phyloP scores from a whole-genome alignment of 2,797 vertebrate species.

The Onychomys torridus region DNA sequence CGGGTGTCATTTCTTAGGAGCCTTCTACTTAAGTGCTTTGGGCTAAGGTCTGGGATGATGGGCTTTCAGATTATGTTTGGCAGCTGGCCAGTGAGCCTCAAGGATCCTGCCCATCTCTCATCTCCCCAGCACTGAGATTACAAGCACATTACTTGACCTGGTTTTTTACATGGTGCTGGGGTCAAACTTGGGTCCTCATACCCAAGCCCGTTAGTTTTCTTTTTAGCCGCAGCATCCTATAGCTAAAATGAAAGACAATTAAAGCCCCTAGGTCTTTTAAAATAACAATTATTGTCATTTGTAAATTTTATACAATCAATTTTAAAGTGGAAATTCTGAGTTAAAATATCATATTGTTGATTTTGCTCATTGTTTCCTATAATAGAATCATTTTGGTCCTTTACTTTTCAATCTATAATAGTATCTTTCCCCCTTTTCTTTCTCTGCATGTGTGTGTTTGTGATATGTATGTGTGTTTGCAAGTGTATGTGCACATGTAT shows the following conservation, averaged over 20 bases:
- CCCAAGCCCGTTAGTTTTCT: background rate
- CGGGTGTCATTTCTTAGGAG: background rate
- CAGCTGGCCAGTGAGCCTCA: background rate
- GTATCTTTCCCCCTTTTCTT: background rate
- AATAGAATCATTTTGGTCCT: conserved; percentile 30
- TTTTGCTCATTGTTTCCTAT: conserved; percentile 28
- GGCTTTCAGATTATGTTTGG: background rate
- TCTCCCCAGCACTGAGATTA: background rate
- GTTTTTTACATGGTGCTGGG: background rate
- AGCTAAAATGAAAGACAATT: conserved; percentile 17
- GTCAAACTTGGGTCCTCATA: background rate
- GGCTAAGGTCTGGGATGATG: background rate
- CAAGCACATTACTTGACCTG: background rate
- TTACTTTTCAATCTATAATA: background rate
- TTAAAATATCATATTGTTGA: conserved; percentile 55
- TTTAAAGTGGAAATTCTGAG: background rate
- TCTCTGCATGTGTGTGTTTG: background rate
- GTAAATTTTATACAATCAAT: background rate
- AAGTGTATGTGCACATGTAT: background rate
- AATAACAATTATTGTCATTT: background rate
- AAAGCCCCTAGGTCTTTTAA: background rate
- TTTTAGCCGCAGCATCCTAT: background rate
- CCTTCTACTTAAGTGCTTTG: background rate
- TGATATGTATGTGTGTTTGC: background rate
- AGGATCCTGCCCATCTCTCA: background rate